Conservation (phyloP, 2,113 vertebrate species). For the Pelvicachromis taeniatus region DNA sequence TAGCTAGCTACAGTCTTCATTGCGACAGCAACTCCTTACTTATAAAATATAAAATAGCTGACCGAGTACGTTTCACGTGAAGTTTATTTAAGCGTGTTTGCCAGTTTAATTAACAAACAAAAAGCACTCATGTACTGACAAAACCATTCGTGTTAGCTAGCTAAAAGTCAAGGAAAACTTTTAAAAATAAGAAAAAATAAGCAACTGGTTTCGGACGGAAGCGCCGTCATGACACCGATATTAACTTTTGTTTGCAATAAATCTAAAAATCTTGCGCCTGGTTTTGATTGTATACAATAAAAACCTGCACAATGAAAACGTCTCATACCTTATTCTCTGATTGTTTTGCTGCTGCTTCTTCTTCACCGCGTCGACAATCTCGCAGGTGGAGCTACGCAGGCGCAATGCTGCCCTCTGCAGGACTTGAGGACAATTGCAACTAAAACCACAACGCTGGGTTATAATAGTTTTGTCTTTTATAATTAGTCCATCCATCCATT, state of each 20-base stretch:
- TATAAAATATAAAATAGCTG: background rate
- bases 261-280: background rate
- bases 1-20: background rate
- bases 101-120: background rate
- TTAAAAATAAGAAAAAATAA: background rate
- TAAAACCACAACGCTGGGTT: background rate
- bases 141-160: background rate
- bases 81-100: background rate
- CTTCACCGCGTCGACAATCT: background rate
- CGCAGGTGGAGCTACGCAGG: background rate
- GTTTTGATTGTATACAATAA: background rate
- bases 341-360: background rate
- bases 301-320: background rate
- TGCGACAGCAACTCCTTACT: background rate
- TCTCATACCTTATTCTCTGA: background rate
- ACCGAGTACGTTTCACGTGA: background rate
- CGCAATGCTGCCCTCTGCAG: constrained; percentile 7
- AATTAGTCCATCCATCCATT: too few species aligned
- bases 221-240: background rate
- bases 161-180: background rate
- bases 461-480: background rate
- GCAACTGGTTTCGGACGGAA: background rate
- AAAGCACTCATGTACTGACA: background rate
- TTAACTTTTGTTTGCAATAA: background rate
- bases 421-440: background rate